Base-by-base conservation (phyloP, 2,797 vertebrate species). In the Parauchenoglanis punctatus region DNA sequence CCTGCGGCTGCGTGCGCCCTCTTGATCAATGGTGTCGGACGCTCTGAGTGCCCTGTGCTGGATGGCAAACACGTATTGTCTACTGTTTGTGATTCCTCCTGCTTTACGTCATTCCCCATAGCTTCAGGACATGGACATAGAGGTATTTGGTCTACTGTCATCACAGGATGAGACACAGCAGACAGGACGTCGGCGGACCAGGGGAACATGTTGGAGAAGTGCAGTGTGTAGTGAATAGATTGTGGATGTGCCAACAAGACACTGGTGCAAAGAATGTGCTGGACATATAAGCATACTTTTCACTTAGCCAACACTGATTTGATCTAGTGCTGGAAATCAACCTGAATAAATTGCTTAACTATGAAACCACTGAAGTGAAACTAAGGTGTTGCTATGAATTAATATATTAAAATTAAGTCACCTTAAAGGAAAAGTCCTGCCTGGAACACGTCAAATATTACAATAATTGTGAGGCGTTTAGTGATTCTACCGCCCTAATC, bases 21-120 rank as follows among this genome's bases (percentile, higher is more conserved):
- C 85, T 75, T 75, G 54, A 87, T 89, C 73, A 87, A 87, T 65
- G 67, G 68, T 77, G 52, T 85, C 44, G 65, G 63, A 65, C 76
- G 11, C 75, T 18, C 76, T 28, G 56, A 40, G 56, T 31, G 56
- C 81, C 52, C 56, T 84, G 81, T 58, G 58, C 73, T n/a, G 73
- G 56, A 25, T 86, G 75, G 85, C 77, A 81, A 72, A 58, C 23
- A 70, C 56, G 28, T 56, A 56, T 63, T 46, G 40, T 88, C 81
- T 56, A 40, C 52, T 67, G 63, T 82, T 83, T 65, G 67, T n/a
- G 17, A 63, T 73, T 44, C 54, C 87, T 73, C 40, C 8, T 7
- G 0, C 46, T 81, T 88, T 81, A 65, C 83, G 31, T 85, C 87
- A 85, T 59, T 61, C 13, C 8, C 2, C 31, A 65, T 28, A 73